phyloP scores from a whole-genome alignment of 2,888 invertebrate species.

The Hymenopus coronatus region DNA sequence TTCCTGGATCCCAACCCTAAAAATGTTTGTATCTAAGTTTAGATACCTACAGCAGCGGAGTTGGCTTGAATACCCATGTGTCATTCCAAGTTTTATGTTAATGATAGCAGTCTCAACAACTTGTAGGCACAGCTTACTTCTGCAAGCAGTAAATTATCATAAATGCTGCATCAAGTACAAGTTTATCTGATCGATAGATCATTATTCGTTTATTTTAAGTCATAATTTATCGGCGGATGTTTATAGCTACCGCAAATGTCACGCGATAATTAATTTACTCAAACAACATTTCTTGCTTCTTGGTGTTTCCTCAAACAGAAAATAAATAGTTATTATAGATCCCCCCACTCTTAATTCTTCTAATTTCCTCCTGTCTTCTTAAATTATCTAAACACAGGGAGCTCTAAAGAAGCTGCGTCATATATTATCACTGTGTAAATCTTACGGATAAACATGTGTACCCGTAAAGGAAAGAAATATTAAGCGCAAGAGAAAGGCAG shows the following conservation, averaged over 20 bases:
- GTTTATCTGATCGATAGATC: not conserved
- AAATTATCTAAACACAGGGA: not conserved
- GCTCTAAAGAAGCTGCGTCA: not conserved
- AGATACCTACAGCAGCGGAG: not conserved
- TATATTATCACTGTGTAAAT: not conserved
- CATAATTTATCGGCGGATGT: not conserved
- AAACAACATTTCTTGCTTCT: not conserved
- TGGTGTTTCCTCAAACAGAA: not conserved
- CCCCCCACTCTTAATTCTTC: not conserved
- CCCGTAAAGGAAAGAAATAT: slow-evolving; percentile 10
- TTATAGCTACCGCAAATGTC: not conserved
- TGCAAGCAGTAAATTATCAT: too few relatives aligned
- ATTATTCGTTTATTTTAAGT: not conserved
- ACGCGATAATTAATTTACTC: not conserved
- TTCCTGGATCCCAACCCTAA: not conserved
- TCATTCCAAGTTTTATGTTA: not conserved
- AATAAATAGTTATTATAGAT: not conserved
- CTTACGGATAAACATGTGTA: not conserved
- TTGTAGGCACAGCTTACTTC: not conserved
- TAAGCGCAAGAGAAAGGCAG: not conserved
- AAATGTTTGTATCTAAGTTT: not conserved
- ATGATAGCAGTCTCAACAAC: not conserved
- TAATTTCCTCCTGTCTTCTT: not conserved
- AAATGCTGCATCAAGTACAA: not conserved
- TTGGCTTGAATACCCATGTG: not conserved